A percentile compares a stretch with the other conserved stretches of the same genome.
phyloP scores from a whole-genome alignment of 2,797 vertebrate species.

The Apodemus agrarius region DNA sequence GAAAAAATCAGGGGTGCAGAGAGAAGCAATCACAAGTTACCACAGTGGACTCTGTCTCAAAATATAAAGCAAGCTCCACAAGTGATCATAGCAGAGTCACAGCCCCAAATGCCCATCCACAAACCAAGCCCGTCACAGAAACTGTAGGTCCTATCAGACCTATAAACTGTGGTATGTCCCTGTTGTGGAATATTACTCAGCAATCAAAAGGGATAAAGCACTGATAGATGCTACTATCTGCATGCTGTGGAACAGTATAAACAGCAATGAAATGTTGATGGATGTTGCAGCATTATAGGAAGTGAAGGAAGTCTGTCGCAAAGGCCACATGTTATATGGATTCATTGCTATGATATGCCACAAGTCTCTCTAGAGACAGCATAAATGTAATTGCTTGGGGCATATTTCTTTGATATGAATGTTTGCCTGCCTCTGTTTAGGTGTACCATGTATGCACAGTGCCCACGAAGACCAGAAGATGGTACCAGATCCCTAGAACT shows the following conservation, averaged over 20 bases:
- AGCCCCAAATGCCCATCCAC: neutral
- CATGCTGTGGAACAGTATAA: neutral
- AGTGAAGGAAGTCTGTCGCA: neutral
- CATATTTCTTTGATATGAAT: neutral
- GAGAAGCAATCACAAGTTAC: fast-evolving
- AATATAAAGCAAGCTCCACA: neutral
- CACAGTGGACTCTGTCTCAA: neutral
- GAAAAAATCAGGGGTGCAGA: neutral
- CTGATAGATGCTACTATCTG: neutral
- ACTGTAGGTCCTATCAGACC: neutral
- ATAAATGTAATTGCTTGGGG: neutral
- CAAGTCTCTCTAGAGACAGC: no score
- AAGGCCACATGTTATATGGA: neutral
- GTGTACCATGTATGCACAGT: neutral
- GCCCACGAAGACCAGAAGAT: neutral
- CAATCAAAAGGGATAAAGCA: neutral
- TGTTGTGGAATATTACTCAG: neutral
- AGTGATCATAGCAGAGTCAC: neutral
- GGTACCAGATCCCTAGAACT: neutral
- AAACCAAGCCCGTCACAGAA: neutral
- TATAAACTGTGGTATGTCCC: neutral
- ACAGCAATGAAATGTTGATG: neutral
- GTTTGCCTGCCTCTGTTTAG: neutral
- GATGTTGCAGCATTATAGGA: neutral
- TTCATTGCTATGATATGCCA: neutral